Evolutionary conservation across 2,797 vertebrate genomes (phyloP), one percentile per base, ranked within the genome.

Genomic region (Thalassophryne amazonica): DNA sequence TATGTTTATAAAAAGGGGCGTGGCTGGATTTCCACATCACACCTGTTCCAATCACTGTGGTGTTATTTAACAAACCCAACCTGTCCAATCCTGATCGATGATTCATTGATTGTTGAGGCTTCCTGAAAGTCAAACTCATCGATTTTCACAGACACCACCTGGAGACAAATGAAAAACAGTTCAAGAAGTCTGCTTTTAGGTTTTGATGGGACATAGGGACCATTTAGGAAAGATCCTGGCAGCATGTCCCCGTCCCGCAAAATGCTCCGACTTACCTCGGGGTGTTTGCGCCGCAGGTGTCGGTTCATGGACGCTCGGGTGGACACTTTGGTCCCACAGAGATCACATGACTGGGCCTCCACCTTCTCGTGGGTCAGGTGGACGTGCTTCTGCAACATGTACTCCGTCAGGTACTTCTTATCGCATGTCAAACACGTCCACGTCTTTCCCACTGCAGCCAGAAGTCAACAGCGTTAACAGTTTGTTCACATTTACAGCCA

Each of bases 361-460:
- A 99, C 93, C 78, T 96, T 97, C 73, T 99, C 93, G 0, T 99
- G 97, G 1, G 97, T 99, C 48, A 99, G 92, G 84, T 99, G 97
- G 53, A 97, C 91, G 38, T 99, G 97, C 60, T 99, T 99, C 89
- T 98, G 96, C 42, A 99, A 93, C 97, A 99, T 99, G 88, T 99
- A 99, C 85, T 98, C 95, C 0, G 97, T 99, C 80, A 98, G 93
- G 7, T 98, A 99, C 74, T 99, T 99, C 91, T 95, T 98, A 68
- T 99, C 93, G 8, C 96, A 99, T 7, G 97, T 94, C 0, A 79
- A 83, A 51, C 97, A 99, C 0, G 92, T 94, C 94, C 95, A 99
- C 13, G 97, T 97, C 89, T 99, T 99, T 62, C 97, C 97, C 86
- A 98, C 96, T 99, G 83, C 14, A 41, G 28, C 1, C 7, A 33